Conservation (phyloP, 1,140 invertebrate genomes). For the Listronotus bonariensis region DNA sequence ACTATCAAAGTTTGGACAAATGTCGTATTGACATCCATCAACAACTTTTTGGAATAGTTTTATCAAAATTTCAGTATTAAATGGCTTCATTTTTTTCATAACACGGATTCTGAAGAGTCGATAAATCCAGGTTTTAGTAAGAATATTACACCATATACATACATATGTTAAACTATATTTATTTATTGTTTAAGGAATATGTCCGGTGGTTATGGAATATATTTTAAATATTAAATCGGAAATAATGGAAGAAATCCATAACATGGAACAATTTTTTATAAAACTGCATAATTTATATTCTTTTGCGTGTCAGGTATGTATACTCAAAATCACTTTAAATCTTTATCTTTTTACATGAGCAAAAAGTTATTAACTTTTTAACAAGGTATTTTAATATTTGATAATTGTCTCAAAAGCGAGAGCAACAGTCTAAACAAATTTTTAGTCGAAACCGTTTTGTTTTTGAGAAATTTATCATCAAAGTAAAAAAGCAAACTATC, state of each 20-base stretch:
- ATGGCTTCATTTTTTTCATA: constrained; percentile 27
- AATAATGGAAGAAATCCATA: constrained; percentile 41
- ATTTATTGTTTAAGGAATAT: constrained; percentile 38
- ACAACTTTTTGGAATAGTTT: background rate
- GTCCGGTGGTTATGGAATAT: constrained; percentile 26
- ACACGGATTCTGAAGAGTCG: constrained; percentile 17
- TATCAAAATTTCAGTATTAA: constrained; percentile 28
- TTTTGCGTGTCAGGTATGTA: constrained; percentile 46
- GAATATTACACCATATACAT: background rate
- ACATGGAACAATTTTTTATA: constrained; percentile 47
- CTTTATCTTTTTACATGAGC: too few species aligned
- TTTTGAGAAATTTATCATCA: too few species aligned
- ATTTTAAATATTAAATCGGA: constrained; percentile 21
- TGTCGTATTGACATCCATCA: background rate
- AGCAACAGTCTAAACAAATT: too few species aligned
- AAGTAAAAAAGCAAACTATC: too few species aligned
- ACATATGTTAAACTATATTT: background rate
- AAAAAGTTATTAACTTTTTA: too few species aligned
- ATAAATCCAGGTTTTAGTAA: constrained; percentile 20
- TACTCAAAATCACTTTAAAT: too few species aligned
- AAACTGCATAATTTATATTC: constrained; percentile 46
- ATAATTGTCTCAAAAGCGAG: too few species aligned
- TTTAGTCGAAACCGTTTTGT: too few species aligned
- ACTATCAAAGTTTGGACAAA: too few species aligned
- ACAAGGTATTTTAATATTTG: too few species aligned